A percentile compares a stretch with the other conserved stretches of the same genome.
Conservation (phyloP, 2,113 vertebrate genomes). For the Kryptolebias marmoratus region DNA sequence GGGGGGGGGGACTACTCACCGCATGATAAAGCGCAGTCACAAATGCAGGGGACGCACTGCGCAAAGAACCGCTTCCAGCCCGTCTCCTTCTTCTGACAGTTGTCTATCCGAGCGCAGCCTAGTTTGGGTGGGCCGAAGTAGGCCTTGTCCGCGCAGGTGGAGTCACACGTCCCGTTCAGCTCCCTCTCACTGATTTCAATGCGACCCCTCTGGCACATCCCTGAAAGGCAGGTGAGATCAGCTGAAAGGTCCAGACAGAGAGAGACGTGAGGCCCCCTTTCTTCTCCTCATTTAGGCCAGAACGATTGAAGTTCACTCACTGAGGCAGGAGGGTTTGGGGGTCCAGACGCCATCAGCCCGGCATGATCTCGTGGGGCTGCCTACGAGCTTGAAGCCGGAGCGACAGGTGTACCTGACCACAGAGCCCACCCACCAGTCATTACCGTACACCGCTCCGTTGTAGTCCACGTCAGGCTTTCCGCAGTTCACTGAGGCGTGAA, state of each 20-base stretch:
- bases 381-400: conserved; percentile 83
- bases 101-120: conserved; percentile 80
- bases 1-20: conserved; percentile 55
- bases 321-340: conserved; percentile 81
- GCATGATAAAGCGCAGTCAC: conserved; percentile 83
- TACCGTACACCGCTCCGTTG: conserved; percentile 77
- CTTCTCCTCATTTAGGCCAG: not conserved
- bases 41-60: conserved; percentile 81
- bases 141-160: conserved; percentile 76
- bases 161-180: conserved; percentile 78
- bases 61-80: conserved; percentile 85
- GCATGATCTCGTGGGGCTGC: conserved; percentile 80
- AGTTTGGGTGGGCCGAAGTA: conserved; percentile 71
- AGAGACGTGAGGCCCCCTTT: not conserved
- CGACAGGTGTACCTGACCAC: conserved; percentile 84
- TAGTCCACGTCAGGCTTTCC: conserved; percentile 83
- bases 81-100: conserved; percentile 78
- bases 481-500: conserved; percentile 81
- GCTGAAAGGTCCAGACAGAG: not conserved
- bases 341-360: conserved; percentile 82
- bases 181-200: conserved; percentile 82
- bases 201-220: conserved; percentile 80
- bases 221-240: conserved; percentile 46
- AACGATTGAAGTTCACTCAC: conserved; percentile 70
- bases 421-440: conserved; percentile 88